Base-by-base conservation (phyloP, 2,113 vertebrate species). In the Falco punctatus region DNA sequence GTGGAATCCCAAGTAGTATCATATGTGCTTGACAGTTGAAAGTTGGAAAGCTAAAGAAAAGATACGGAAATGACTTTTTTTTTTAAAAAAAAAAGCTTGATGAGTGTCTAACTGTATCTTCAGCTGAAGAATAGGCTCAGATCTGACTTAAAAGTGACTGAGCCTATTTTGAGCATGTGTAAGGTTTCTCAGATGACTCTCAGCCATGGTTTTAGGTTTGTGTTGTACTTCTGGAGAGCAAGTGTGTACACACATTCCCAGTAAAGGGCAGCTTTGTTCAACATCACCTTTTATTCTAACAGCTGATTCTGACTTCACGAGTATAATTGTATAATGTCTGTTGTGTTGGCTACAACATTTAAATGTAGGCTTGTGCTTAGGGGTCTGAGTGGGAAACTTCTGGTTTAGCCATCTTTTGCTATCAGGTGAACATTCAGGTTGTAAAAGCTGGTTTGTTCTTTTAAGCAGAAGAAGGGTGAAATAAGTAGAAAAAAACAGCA, bases 241-340 rank as follows among this genome's bases (percentile, higher is more conserved):
- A 5, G 15, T 27, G 46, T 54, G 10, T 57, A 5, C 27, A 7
- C 8, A 6, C 5, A 1, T 73, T 57, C 5, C n/a, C 48, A 40
- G 21, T 8, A 26, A 80, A 48, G 66, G 30, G 65, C 61, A 4
- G 2, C 44, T 81, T 42, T 54, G 44, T 73, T 84, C 64, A 49
- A 9, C 49, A 15, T 33, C 0, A 0, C 30, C 32, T 66, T 38
- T 61, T 28, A 40, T 11, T 77, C 64, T 40, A 72, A 21, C 38
- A 81, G 61, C 78, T 62, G 75, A 18, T 32, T 0, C 24, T 18
- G 62, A 26, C 42, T 51, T 55, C 35, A 38, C 7, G 6, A 2
- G 22, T 66, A 15, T 0, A 8, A 20, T 2, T 77, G 19, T n/a
- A 4, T 3, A 12, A 24, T 21, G 44, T 54, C 35, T 10, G 1